A percentile compares a stretch with the other conserved stretches of the same genome.
Evolutionary conservation across 2,888 invertebrate species (phyloP).

Genomic region (Macaria liturata): DNA sequence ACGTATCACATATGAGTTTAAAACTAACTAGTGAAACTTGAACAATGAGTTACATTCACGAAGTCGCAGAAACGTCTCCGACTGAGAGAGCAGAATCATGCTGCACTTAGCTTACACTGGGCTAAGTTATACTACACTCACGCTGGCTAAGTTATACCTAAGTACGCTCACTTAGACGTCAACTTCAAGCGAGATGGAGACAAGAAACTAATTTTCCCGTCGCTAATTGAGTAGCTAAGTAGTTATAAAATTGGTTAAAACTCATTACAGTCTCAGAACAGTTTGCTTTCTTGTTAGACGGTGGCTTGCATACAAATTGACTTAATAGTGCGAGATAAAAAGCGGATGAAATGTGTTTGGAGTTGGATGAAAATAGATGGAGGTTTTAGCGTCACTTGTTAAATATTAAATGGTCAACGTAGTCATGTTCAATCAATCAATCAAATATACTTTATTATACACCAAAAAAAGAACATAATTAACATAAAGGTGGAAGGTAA

Average conservation of each 20-base stretch:
- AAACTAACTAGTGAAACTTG: constrained; percentile 7
- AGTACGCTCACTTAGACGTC: constrained; percentile 13
- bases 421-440: too few relatives aligned
- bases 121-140: constrained; percentile 6
- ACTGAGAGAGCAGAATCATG: constrained; percentile 12
- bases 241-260: constrained; percentile 57
- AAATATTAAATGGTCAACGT: too few relatives aligned
- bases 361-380: too few relatives aligned
- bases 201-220: constrained; percentile 51
- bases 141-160: constrained; percentile 4
- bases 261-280: constrained; percentile 46
- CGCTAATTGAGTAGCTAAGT: constrained; percentile 47
- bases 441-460: too few relatives aligned
- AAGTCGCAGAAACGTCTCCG: constrained; percentile 6
- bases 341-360: not conserved
- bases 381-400: too few relatives aligned
- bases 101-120: constrained; percentile 16
- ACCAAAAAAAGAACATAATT: too few relatives aligned
- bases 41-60: constrained; percentile 12
- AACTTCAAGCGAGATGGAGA: constrained; percentile 24
- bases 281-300: constrained; percentile 34
- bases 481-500: too few relatives aligned
- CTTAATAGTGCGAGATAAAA: constrained; percentile 16
- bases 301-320: constrained; percentile 26
- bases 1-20: not conserved